Conservation (phyloP, 2,888 invertebrate genomes). For the Hoplodrina ambigua region DNA sequence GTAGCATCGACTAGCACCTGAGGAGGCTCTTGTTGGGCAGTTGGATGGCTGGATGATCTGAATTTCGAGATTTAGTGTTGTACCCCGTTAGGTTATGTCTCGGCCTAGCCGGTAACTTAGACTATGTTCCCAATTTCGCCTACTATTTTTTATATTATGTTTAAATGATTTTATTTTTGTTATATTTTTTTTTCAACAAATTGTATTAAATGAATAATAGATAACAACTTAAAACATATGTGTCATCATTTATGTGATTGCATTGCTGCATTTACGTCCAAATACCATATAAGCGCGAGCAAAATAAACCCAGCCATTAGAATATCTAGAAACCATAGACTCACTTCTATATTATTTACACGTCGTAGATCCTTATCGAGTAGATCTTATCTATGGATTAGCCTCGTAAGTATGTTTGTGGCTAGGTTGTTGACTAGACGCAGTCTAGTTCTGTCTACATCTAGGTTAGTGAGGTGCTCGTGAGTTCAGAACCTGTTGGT, state of each 20-base stretch:
- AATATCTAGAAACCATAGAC: conserved; percentile 45
- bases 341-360: conserved; percentile 37
- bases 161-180: too few relatives aligned
- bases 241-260: conserved; percentile 9
- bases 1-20: too few relatives aligned
- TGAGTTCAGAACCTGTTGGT: conserved; percentile 38
- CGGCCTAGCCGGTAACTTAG: too few relatives aligned
- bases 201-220: too few relatives aligned
- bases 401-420: conserved; percentile 26
- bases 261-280: background rate
- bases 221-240: background rate
- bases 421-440: conserved; percentile 18
- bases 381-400: conserved; percentile 46
- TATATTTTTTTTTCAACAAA: too few relatives aligned
- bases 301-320: conserved; percentile 30
- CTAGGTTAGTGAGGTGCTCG: conserved; percentile 49
- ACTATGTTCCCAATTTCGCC: too few relatives aligned
- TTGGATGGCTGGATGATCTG: too few relatives aligned
- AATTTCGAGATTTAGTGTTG: too few relatives aligned
- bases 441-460: conserved; percentile 30
- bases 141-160: too few relatives aligned
- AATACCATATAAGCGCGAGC: background rate
- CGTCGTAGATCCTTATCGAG: conserved; percentile 45
- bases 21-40: too few relatives aligned
- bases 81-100: too few relatives aligned